These are phyloP conservation scores for Eleginops maclovinus DNA, from an alignment of 2,113 vertebrate genomes.

Conservation along the genomic window DNA sequence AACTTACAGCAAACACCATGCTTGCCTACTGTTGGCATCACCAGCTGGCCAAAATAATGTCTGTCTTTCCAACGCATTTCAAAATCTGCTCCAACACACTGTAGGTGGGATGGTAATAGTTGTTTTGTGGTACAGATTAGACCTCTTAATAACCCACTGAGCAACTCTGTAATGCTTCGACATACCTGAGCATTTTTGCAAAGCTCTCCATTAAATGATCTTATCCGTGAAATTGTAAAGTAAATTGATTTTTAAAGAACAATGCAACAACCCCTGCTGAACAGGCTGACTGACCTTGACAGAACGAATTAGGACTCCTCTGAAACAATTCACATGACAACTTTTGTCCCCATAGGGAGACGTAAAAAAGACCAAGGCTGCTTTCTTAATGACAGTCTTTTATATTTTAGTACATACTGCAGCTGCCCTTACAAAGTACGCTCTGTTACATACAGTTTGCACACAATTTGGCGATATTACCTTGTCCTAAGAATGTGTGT, in stretches of 20 bases:
- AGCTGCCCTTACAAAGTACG: no score
- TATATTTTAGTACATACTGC: no score
- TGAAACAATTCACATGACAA: not conserved
- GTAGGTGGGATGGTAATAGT: not conserved
- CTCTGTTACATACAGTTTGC: no score
- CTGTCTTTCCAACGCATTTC: not conserved
- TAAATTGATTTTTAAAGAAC: not conserved
- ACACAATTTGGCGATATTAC: no score
- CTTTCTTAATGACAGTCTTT: no score
- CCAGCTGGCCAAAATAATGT: conserved; percentile 2
- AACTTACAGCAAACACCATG: not conserved
- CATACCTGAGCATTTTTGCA: not conserved
- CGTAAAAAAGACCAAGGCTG: not conserved
- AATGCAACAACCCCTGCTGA: not conserved
- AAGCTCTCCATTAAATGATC: not conserved
- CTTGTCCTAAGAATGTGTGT: no score
- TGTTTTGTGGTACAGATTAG: not conserved
- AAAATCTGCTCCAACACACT: not conserved
- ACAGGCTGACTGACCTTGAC: conserved; percentile 1
- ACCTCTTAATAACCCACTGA: not conserved
- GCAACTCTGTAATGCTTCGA: not conserved
- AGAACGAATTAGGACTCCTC: not conserved
- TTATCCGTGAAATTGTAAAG: not conserved
- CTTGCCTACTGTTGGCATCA: not conserved
- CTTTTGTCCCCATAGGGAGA: not conserved